Conservation (phyloP, 2,113 vertebrate genomes). For the Oryzias celebensis region DNA sequence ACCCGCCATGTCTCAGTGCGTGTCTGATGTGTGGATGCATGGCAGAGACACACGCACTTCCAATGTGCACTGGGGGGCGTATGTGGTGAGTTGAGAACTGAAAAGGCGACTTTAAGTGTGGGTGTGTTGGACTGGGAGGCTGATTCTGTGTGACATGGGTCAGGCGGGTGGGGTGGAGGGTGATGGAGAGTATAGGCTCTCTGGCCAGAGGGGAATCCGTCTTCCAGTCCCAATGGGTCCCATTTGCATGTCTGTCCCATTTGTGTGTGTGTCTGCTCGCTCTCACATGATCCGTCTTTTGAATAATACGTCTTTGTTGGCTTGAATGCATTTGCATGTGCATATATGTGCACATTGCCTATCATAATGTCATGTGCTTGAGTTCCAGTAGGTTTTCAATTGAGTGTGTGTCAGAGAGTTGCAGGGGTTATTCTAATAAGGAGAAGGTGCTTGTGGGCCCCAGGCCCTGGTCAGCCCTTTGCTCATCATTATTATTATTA, state of each 20-base stretch:
- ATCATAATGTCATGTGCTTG: conserved; percentile 49
- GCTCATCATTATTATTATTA: conserved; percentile 72
- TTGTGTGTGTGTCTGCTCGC: conserved; percentile 39
- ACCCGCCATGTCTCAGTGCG: conserved; percentile 43
- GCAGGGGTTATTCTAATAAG: conserved; percentile 72
- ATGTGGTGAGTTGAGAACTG: conserved; percentile 33
- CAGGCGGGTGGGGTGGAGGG: conserved; percentile 46
- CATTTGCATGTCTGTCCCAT: conserved; percentile 71
- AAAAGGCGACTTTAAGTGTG: conserved; percentile 30
- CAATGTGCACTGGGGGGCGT: conserved; percentile 18
- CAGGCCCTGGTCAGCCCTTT: conserved; percentile 64
- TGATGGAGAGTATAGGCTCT: conserved; percentile 53
- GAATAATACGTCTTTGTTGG: conserved; percentile 59
- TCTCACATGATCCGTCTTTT: conserved; percentile 51
- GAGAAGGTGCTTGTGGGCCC: conserved; percentile 45
- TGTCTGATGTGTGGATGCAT: conserved; percentile 25
- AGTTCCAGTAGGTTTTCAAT: conserved; percentile 44
- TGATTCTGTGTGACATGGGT: conserved; percentile 75
- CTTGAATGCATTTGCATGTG: conserved; percentile 49
- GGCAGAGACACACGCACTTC: conserved; percentile 24
- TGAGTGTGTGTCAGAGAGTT: conserved; percentile 39
- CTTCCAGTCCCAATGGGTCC: conserved; percentile 47
- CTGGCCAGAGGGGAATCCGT: conserved; percentile 70
- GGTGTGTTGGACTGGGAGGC: conserved; percentile 50
- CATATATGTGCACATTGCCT: conserved; percentile 58